Percentiles rank a stretch among this genome's conserved stretches.
Evolutionary conservation across 2,888 invertebrate species (phyloP).

Genomic region (Globia sparganii): DNA sequence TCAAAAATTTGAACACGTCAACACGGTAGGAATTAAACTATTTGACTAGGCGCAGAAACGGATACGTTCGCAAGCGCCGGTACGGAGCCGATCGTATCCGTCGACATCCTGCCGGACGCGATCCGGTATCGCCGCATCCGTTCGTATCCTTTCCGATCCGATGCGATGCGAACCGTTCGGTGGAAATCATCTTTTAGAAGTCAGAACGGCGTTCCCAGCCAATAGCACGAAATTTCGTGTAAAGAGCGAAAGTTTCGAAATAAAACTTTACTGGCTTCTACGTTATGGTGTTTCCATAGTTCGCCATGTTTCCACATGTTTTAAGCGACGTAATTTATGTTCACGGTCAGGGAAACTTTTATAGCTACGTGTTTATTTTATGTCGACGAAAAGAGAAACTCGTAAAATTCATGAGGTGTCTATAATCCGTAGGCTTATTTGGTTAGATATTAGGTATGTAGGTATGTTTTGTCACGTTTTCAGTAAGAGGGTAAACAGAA

Average conservation of each 20-base stretch:
- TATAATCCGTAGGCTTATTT: slow-evolving; percentile 36
- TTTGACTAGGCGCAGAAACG: too few species aligned
- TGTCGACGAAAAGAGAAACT: slow-evolving; percentile 56
- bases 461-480: slow-evolving; percentile 38
- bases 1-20: too few species aligned
- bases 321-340: slow-evolving; percentile 63
- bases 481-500: slow-evolving; percentile 1
- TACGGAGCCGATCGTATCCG: too few species aligned
- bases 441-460: background rate
- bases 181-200: too few species aligned
- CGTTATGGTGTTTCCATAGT: slow-evolving; percentile 46
- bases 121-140: too few species aligned
- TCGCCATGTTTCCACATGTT: slow-evolving; percentile 49
- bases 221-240: slow-evolving; percentile 41
- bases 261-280: slow-evolving; percentile 48
- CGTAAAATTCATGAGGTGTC: slow-evolving; percentile 65
- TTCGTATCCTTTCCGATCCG: too few species aligned
- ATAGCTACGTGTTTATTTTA: slow-evolving; percentile 67
- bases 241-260: slow-evolving; percentile 56
- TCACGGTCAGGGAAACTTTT: slow-evolving; percentile 61
- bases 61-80: too few species aligned
- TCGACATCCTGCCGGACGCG: too few species aligned
- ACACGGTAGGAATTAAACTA: too few species aligned
- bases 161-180: too few species aligned
- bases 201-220: slow-evolving; percentile 18